phyloP scores from a whole-genome alignment of 1,140 invertebrate species.

The Ridgeia piscesae region DNA sequence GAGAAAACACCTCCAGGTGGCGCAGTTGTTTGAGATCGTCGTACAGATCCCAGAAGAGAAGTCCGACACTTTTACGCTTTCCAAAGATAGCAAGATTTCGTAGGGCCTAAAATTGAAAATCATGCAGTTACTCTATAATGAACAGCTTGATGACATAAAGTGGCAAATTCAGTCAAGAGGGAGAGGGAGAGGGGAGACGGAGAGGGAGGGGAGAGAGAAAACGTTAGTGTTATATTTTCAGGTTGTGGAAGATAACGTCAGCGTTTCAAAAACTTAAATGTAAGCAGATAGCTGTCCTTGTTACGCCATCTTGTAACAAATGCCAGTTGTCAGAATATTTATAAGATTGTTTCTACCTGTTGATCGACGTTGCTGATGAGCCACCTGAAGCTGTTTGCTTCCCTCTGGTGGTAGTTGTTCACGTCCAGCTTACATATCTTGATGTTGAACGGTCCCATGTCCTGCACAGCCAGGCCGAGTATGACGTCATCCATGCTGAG shows the following conservation, averaged over 20 bases:
- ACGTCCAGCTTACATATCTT: slow-evolving; percentile 1
- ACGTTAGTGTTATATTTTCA: neutral
- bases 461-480: neutral
- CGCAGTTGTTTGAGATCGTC: neutral
- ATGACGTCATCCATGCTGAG: slow-evolving; percentile 10
- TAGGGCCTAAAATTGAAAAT: slow-evolving; percentile 10
- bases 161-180: no score
- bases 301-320: neutral
- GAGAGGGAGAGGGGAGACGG: no score
- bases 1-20: slow-evolving; percentile 3
- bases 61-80: neutral
- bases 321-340: neutral
- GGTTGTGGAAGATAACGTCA: neutral
- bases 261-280: neutral
- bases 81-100: slow-evolving; percentile 10
- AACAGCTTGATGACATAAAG: neutral
- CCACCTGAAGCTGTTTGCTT: neutral
- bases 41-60: slow-evolving; percentile 14
- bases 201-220: neutral
- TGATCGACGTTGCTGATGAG: neutral
- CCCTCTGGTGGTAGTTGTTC: neutral
- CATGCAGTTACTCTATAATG: neutral
- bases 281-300: neutral
- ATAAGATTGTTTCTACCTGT: neutral
- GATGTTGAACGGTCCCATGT: neutral